phyloP scores from a whole-genome alignment of 2,888 invertebrate species.

The Nesidiocoris tenuis region DNA sequence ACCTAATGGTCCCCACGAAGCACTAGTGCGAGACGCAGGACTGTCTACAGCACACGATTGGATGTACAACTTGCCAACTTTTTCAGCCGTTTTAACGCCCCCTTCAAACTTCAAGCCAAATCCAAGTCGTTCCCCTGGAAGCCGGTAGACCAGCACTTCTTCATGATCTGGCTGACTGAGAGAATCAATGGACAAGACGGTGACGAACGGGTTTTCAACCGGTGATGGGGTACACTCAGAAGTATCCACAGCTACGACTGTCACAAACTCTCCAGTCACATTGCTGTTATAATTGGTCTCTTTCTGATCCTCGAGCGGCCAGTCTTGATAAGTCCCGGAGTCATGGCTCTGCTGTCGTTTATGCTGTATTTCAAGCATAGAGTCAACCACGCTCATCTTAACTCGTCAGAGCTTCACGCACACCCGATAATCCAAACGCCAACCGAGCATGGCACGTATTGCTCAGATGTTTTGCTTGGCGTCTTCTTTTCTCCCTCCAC shows the following conservation, averaged over 20 bases:
- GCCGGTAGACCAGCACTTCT: slow-evolving; percentile 76
- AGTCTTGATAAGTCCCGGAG: slow-evolving; percentile 53
- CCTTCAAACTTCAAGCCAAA: slow-evolving; percentile 91
- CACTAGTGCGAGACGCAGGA: slow-evolving; percentile 78
- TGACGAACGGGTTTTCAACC: slow-evolving; percentile 57
- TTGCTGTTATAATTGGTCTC: slow-evolving; percentile 50
- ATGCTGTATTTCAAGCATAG: slow-evolving; percentile 50
- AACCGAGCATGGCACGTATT: too few species aligned
- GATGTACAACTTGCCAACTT: slow-evolving; percentile 78
- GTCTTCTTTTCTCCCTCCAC: not conserved
- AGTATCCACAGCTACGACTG: slow-evolving; percentile 61
- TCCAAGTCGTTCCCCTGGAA: slow-evolving; percentile 86
- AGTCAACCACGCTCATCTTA: slow-evolving; percentile 30
- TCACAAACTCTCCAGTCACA: slow-evolving; percentile 59
- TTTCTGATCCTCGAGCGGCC: slow-evolving; percentile 50
- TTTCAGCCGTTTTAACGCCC: slow-evolving; percentile 77
- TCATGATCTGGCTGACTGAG: slow-evolving; percentile 55
- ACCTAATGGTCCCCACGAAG: slow-evolving; percentile 79
- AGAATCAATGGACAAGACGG: slow-evolving; percentile 60
- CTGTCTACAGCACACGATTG: slow-evolving; percentile 86
- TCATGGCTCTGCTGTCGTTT: slow-evolving; percentile 53
- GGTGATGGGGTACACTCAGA: slow-evolving; percentile 47
- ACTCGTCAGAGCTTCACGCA: slow-evolving; percentile 5
- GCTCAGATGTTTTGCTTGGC: not conserved
- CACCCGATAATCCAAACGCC: not conserved